A percentile compares a stretch with the other conserved stretches of the same genome.
Evolutionary conservation across 2,113 vertebrate species (phyloP).

Genomic region (Tricholaema leucomelas): DNA sequence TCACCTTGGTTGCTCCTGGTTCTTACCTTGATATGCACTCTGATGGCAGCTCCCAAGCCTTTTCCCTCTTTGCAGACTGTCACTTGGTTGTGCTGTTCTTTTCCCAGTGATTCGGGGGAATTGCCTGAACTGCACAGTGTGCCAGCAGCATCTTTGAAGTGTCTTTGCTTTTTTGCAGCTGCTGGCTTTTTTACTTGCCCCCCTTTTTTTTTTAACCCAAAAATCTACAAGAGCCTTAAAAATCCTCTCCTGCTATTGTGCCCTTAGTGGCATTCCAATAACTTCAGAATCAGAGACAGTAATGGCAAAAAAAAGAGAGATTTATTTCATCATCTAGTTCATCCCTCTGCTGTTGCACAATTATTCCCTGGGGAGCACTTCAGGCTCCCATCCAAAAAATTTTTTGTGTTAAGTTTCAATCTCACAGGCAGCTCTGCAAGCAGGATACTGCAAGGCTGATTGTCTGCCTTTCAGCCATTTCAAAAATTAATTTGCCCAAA

Average conservation of each 20-base stretch:
- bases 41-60: background rate
- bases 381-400: slow-evolving; percentile 5
- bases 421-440: background rate
- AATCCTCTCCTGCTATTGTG: background rate
- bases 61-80: background rate
- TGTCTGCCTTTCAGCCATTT: slow-evolving; percentile 60
- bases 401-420: slow-evolving; percentile 33
- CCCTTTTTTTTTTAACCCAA: background rate
- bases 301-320: background rate
- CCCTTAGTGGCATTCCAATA: slow-evolving; percentile 23
- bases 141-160: background rate
- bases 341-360: slow-evolving; percentile 49
- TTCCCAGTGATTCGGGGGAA: background rate
- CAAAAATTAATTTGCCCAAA: slow-evolving; percentile 52
- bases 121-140: background rate
- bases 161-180: background rate
- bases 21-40: background rate
- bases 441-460: slow-evolving; percentile 29
- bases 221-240: background rate
- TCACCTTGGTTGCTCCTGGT: background rate
- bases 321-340: slow-evolving; percentile 38
- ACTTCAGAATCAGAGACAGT: background rate
- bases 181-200: background rate
- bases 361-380: slow-evolving; percentile 1
- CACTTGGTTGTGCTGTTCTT: background rate